Percentiles rank a stretch among this genome's conserved stretches.
Conservation (phyloP, 2,888 invertebrate genomes). For the Xanthia togata region DNA sequence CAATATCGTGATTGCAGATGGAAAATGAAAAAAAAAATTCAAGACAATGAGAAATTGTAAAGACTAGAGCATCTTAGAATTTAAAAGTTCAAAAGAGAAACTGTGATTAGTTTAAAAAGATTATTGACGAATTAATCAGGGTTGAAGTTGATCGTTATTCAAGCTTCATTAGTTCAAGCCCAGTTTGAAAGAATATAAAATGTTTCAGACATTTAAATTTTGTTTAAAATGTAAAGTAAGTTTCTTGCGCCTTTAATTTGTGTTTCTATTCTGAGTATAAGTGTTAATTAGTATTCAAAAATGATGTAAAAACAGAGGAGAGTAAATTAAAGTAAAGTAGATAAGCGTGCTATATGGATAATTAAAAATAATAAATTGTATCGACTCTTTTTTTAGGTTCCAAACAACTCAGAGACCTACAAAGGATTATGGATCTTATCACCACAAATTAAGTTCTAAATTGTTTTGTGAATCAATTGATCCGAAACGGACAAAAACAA, state of each 20-base stretch:
- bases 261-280: conserved; percentile 35
- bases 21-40: not conserved
- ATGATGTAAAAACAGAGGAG: conserved; percentile 43
- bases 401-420: not conserved
- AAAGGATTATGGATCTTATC: conserved; percentile 40
- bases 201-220: conserved; percentile 48
- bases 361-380: conserved; percentile 65
- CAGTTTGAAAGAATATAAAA: conserved; percentile 50
- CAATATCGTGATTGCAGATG: not conserved
- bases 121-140: conserved; percentile 32
- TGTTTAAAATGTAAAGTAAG: conserved; percentile 48
- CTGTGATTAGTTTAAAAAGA: not conserved
- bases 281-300: conserved; percentile 57
- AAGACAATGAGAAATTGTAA: not conserved
- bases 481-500: conserved; percentile 70
- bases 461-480: conserved; percentile 42
- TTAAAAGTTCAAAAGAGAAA: not conserved
- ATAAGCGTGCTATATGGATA: conserved; percentile 63
- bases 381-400: conserved; percentile 51
- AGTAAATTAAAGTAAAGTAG: conserved; percentile 56
- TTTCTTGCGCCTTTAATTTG: conserved; percentile 44
- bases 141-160: conserved; percentile 32
- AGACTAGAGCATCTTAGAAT: not conserved
- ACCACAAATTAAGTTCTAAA: conserved; percentile 30
- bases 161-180: conserved; percentile 42